Conservation (phyloP, 2,113 vertebrate species). For the Piprites chloris region DNA sequence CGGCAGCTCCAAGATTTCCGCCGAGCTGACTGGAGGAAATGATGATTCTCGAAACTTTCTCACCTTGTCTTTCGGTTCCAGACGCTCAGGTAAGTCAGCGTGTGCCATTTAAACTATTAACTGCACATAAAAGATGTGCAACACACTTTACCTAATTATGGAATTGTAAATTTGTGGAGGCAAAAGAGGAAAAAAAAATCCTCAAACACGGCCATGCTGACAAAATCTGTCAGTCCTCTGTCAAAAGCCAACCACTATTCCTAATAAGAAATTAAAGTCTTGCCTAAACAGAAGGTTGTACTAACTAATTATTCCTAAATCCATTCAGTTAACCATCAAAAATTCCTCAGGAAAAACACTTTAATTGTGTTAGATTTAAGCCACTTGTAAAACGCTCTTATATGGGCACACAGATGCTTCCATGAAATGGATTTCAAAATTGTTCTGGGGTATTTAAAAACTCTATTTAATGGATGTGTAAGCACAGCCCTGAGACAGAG, state of each 20-base stretch:
- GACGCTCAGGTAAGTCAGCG: neutral
- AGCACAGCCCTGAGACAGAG: neutral
- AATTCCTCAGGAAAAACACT: neutral
- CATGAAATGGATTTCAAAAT: neutral
- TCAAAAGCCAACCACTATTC: neutral
- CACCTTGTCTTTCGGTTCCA: neutral
- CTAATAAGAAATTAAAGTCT: neutral
- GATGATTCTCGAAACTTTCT: neutral
- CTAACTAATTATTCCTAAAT: neutral
- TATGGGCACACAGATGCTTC: neutral
- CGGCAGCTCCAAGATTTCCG: neutral
- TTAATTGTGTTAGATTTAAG: neutral
- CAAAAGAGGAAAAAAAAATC: accelerated
- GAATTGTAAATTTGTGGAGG: neutral
- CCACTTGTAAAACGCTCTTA: neutral
- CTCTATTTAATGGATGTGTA: neutral
- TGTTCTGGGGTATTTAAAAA: neutral
- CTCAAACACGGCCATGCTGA: neutral
- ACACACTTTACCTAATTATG: neutral
- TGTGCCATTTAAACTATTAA: neutral
- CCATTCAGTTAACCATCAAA: neutral
- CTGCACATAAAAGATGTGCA: neutral
- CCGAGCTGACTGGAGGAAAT: neutral
- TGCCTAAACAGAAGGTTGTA: neutral
- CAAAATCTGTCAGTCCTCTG: neutral